Conservation (phyloP, 2,888 invertebrate species). For the Hydrotaea diabolus region DNA sequence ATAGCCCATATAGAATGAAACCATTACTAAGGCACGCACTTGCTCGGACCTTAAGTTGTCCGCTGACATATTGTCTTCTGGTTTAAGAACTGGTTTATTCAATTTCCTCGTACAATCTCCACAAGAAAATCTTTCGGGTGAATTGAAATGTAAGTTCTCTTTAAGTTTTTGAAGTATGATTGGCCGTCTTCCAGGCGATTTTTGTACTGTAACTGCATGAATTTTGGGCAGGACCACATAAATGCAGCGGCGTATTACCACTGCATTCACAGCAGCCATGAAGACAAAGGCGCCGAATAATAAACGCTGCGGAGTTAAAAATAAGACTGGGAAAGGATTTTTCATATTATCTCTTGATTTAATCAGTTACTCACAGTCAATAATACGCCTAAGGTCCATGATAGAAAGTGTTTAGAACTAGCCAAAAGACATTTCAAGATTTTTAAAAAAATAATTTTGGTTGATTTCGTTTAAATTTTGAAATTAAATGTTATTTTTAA, state of each 20-base stretch:
- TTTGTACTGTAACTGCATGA: background rate
- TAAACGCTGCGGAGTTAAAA: constrained; percentile 84
- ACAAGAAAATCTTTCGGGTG: background rate
- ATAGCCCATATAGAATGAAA: constrained; percentile 92
- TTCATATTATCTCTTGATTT: background rate
- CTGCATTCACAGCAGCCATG: constrained; percentile 85
- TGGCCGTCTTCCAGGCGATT: background rate
- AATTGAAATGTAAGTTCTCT: background rate
- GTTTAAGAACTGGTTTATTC: background rate
- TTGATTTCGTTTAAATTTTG: background rate
- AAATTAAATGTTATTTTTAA: background rate
- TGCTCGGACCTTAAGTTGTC: constrained; percentile 82
- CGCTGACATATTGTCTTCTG: background rate
- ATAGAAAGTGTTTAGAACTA: background rate
- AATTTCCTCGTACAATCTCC: background rate
- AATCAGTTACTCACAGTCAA: background rate
- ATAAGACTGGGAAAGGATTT: constrained; percentile 80
- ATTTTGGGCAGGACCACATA: constrained; percentile 85
- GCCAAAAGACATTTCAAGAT: background rate
- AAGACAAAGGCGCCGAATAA: constrained; percentile 85
- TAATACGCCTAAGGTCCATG: background rate
- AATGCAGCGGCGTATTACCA: constrained; percentile 86
- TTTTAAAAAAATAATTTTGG: background rate
- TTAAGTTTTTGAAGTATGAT: background rate
- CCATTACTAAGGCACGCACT: constrained; percentile 87